Base-by-base conservation (phyloP, 2,888 invertebrate genomes). In the Tetropium fuscum region DNA sequence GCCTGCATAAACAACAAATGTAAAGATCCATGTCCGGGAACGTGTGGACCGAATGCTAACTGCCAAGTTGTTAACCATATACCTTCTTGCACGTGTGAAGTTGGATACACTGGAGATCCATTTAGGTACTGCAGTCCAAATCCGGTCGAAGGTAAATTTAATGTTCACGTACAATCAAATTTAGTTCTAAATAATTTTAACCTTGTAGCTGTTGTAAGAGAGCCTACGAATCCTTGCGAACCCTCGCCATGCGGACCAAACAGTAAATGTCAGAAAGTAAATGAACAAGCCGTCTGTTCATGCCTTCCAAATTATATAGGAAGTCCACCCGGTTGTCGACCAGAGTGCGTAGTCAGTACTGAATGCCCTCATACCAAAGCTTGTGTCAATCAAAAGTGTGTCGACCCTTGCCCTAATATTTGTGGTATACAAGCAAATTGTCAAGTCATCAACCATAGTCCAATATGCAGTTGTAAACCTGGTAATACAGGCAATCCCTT, bases 201-300 rank as follows among this genome's bases (percentile, higher is more conserved):
- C 20, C 6, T 53, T 61, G 16, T 38, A 61, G 63, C 54, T 19
- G 56, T 69, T 18, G 62, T 62, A 70, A 62, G 61, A 34, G 82
- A 83, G 75, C 74, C 76, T 1, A 18, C 44, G 49, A 86, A 89
- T 72, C 89, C 89, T 1, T 92, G 92, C 70, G 84, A 84, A 73
- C 90, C 90, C 30, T 87, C 88, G 16, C 90, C 90, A 1, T 92
- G 92, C 76, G 91, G 91, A 27, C 85, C 90, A 7, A 92, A 92
- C 70, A 87, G 90, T 58, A 86, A 88, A 73, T 93, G 92, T 74
- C 82, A 85, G 36, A 87, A 88, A 74, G 87, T 78, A 5, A 80
- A 80, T 57, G 69, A 63, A 3, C 80, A 81, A 73, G 77, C 89
- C 0, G 86, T 88, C 74, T 92, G 92, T 74, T 85, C 88, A 25